Conservation (phyloP, 2,113 vertebrate genomes). For the Zootoca vivipara region DNA sequence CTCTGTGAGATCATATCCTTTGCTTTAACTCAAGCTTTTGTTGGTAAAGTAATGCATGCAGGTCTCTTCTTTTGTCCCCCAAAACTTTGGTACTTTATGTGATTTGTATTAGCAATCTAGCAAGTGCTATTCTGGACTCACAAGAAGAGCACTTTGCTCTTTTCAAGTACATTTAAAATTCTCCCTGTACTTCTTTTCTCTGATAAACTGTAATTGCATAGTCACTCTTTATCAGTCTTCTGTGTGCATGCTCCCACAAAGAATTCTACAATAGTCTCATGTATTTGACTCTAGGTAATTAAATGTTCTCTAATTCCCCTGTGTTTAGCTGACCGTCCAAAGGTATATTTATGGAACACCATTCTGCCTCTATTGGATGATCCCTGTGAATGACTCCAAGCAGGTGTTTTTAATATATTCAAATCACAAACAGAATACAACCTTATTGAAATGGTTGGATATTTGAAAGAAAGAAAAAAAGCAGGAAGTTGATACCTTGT, state of each 20-base stretch:
- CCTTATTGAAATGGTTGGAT: not conserved
- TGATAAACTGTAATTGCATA: not conserved
- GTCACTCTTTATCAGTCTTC: not conserved
- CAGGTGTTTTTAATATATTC: not conserved
- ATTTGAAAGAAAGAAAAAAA: not conserved
- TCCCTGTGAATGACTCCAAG: not conserved
- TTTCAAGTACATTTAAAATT: slow-evolving; percentile 10
- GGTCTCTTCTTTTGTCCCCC: not conserved
- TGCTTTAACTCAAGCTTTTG: not conserved
- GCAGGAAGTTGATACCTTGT: not conserved
- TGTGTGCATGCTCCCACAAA: not conserved
- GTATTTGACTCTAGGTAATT: not conserved
- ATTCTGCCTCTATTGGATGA: not conserved
- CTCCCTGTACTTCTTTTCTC: not conserved
- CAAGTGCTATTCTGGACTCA: not conserved
- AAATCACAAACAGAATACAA: not conserved
- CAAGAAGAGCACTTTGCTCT: slow-evolving; percentile 6
- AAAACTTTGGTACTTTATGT: not conserved
- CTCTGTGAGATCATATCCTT: not conserved
- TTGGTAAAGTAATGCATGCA: not conserved
- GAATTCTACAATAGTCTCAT: not conserved
- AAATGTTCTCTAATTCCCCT: not conserved
- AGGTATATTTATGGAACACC: not conserved
- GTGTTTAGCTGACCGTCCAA: not conserved
- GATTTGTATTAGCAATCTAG: not conserved